Percentiles rank a stretch among this genome's conserved stretches.
Conservation (phyloP, 2,888 invertebrate species). For the Lissonota sp. region DNA sequence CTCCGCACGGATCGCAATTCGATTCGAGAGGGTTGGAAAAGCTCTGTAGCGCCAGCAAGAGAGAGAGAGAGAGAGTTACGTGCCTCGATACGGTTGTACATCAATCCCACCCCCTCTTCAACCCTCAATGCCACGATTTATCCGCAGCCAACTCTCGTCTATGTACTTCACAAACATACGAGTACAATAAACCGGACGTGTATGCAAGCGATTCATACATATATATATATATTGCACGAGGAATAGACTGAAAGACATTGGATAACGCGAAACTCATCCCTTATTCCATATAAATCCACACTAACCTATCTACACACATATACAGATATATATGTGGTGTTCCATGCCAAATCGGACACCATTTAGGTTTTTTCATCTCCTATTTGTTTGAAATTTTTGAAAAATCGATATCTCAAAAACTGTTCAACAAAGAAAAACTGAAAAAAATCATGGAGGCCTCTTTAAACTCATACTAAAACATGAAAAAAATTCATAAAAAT, state of each 20-base stretch:
- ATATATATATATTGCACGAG: constrained; percentile 33
- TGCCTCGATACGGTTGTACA: constrained; percentile 61
- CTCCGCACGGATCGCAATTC: constrained; percentile 41
- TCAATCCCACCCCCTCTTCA: constrained; percentile 19
- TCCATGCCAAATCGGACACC: no score
- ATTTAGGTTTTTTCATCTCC: no score
- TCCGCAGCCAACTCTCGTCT: constrained; percentile 42
- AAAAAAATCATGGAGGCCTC: no score
- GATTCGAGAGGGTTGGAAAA: constrained; percentile 62
- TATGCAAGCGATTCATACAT: background rate
- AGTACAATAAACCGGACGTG: constrained; percentile 38
- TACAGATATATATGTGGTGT: background rate
- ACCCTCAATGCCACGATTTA: constrained; percentile 53
- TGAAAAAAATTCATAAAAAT: no score
- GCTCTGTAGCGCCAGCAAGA: constrained; percentile 30
- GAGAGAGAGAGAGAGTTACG: constrained; percentile 48
- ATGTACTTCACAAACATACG: constrained; percentile 32
- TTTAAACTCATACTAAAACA: no score
- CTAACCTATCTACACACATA: constrained; percentile 4
- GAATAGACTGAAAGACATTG: constrained; percentile 54
- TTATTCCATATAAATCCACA: constrained; percentile 20
- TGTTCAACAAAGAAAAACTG: no score
- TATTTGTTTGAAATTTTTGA: no score
- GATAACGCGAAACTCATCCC: constrained; percentile 48
- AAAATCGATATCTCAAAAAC: no score